phyloP scores from a whole-genome alignment of 1,140 invertebrate species.

The Neodiprion pinetum region DNA sequence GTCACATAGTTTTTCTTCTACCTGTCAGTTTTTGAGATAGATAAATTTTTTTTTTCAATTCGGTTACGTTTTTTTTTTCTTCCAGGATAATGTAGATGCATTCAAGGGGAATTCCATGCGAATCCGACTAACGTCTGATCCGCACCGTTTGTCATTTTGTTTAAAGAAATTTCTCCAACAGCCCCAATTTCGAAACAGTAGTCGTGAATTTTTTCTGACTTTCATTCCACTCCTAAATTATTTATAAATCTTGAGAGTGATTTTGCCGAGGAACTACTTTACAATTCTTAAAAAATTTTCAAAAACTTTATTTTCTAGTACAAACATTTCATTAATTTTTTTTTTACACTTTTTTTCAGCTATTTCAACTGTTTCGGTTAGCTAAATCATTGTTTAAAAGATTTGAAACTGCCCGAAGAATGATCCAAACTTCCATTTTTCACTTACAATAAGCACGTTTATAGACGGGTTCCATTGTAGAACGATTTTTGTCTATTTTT shows the following conservation, averaged over 20 bases:
- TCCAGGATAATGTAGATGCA: background rate
- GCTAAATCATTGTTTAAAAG: background rate
- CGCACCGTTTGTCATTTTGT: background rate
- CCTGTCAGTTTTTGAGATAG: too few species aligned
- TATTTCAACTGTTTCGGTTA: background rate
- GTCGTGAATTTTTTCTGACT: background rate
- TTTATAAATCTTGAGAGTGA: too few species aligned
- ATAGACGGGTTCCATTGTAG: too few species aligned
- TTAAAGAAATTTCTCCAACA: background rate
- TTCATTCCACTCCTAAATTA: background rate
- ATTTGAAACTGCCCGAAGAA: background rate
- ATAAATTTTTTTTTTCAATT: background rate
- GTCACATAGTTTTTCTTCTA: too few species aligned
- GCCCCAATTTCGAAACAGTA: background rate
- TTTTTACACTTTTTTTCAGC: too few species aligned
- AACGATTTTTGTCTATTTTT: too few species aligned
- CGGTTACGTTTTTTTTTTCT: background rate
- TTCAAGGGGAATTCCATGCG: background rate
- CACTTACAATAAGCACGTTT: constrained; percentile 29
- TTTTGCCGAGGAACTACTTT: too few species aligned
- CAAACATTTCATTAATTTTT: too few species aligned
- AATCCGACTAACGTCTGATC: too few species aligned
- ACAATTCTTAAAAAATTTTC: too few species aligned
- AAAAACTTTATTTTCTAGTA: too few species aligned
- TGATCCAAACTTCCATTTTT: constrained; percentile 9